Evolutionary conservation across 2,888 invertebrate genomes (phyloP).

Genomic region (Mamestra brassicae): DNA sequence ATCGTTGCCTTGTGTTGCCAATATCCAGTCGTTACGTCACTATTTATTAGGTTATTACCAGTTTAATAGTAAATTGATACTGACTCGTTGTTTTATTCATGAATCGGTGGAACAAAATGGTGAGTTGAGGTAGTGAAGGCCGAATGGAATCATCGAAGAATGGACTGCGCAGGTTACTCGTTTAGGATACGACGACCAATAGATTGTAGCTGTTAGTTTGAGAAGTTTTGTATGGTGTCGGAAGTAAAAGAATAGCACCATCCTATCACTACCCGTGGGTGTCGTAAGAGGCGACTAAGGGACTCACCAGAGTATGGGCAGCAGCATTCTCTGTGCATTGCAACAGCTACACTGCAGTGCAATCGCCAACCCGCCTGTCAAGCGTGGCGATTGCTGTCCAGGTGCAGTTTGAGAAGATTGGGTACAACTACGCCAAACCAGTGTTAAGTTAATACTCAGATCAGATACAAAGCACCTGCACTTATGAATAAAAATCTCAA

Average conservation of each 20-base stretch:
- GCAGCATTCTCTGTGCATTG: too few species aligned
- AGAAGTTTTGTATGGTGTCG: not conserved
- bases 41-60: slow-evolving; percentile 42
- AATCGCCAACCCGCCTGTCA: too few species aligned
- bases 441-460: not conserved
- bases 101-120: slow-evolving; percentile 4
- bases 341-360: too few species aligned
- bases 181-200: not conserved
- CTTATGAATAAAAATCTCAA: not conserved
- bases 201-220: not conserved
- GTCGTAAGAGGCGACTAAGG: too few species aligned
- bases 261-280: too few species aligned
- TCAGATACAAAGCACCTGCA: not conserved
- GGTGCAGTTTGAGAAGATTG: too few species aligned
- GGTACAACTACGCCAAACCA: not conserved
- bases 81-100: slow-evolving; percentile 38
- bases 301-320: too few species aligned
- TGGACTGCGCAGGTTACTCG: not conserved
- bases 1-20: slow-evolving; percentile 45
- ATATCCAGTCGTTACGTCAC: slow-evolving; percentile 48
- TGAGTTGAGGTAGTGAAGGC: slow-evolving; percentile 10
- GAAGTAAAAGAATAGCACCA: too few species aligned
- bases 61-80: slow-evolving; percentile 33
- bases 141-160: not conserved
- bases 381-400: too few species aligned